These are phyloP conservation scores for Helarctos malayanus DNA, from an alignment of 2,797 vertebrate species.

Conservation along the genomic window DNA sequence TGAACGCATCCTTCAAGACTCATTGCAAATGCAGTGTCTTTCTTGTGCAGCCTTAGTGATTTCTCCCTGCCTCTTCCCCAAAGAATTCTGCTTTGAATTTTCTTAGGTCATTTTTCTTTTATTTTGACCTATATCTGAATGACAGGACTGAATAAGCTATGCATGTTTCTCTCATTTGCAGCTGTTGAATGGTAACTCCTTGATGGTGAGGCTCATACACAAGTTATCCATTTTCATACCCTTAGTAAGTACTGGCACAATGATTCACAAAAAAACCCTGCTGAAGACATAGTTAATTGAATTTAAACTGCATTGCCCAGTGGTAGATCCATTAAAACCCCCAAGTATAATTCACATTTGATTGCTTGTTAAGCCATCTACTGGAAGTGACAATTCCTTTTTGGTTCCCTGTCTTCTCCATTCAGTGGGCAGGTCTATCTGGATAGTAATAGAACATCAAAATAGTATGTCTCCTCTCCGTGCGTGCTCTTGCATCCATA, in stretches of 20 bases:
- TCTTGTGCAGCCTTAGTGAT: not conserved
- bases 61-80: not conserved
- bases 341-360: not conserved
- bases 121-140: conserved; percentile 18
- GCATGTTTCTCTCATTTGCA: not conserved
- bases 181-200: not conserved
- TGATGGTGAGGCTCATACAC: not conserved
- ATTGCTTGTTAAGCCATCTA: not conserved
- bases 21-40: not conserved
- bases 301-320: not conserved
- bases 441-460: not conserved
- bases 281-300: not conserved
- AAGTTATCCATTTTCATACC: not conserved
- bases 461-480: not conserved
- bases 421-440: not conserved
- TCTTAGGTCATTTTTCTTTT: not conserved
- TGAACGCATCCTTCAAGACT: not conserved
- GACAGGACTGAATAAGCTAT: not conserved
- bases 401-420: not conserved
- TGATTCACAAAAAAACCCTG: not conserved
- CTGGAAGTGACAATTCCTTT: not conserved
- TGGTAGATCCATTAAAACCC: not conserved
- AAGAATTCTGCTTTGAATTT: not conserved
- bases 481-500: not conserved
- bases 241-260: not conserved